A percentile compares a stretch with the other conserved stretches of the same genome.
These are phyloP conservation scores for Protomyctophum bolini DNA, from an alignment of 2,113 vertebrate species.

Conservation along the genomic window DNA sequence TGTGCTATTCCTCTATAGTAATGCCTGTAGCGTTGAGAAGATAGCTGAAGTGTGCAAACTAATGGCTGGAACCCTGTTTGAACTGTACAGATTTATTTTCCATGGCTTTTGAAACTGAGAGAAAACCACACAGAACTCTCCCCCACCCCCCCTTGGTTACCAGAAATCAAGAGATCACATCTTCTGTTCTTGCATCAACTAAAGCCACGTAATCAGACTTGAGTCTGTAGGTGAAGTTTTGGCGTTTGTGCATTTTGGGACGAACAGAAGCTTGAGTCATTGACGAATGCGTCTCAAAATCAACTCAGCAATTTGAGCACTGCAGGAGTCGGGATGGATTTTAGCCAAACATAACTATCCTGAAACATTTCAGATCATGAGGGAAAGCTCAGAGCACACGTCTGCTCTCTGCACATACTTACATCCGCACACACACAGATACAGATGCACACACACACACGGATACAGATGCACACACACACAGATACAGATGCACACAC, in stretches of 20 bases:
- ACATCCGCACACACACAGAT: slow-evolving; percentile 11
- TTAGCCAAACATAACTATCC: not conserved
- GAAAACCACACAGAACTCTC: not conserved
- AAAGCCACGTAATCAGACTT: slow-evolving; percentile 7
- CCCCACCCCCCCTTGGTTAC: not conserved
- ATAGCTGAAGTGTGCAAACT: not conserved
- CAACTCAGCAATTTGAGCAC: not conserved
- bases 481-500: not conserved
- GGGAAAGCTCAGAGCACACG: slow-evolving; percentile 11
- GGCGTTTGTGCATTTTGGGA: not conserved
- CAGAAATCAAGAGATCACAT: not conserved
- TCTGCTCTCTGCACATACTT: not conserved
- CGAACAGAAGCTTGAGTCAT: not conserved
- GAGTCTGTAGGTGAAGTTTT: not conserved
- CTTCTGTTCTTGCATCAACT: not conserved
- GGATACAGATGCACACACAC: slow-evolving; percentile 9
- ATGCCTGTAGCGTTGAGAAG: slow-evolving; percentile 4
- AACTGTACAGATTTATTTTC: not conserved
- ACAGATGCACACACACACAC: slow-evolving; percentile 11
- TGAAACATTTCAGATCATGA: slow-evolving; percentile 4
- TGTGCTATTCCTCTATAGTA: not conserved
- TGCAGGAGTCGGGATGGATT: not conserved
- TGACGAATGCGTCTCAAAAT: slow-evolving; percentile 4
- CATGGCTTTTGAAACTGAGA: not conserved
- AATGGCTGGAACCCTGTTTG: not conserved